A percentile compares a stretch with the other conserved stretches of the same genome.
These are phyloP conservation scores for Brassicogethes aeneus DNA, from an alignment of 2,888 invertebrate species.

Conservation along the genomic window DNA sequence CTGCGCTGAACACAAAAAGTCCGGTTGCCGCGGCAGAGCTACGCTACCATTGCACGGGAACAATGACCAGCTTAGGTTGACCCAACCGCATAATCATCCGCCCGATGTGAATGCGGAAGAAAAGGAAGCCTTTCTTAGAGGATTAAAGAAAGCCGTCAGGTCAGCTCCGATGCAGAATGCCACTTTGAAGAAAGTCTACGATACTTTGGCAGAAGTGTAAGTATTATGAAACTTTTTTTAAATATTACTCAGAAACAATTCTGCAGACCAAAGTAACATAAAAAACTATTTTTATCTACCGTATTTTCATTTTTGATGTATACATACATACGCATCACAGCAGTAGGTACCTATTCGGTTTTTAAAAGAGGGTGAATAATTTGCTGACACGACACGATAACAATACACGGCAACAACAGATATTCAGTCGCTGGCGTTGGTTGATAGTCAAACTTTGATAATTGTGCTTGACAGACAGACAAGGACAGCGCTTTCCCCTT, in stretches of 20 bases:
- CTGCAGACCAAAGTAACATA: background rate
- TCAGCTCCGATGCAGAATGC: constrained; percentile 16
- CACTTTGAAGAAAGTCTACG: constrained; percentile 30
- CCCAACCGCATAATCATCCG: constrained; percentile 32
- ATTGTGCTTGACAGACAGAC: too few species aligned
- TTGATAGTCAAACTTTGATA: too few species aligned
- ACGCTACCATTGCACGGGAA: constrained; percentile 28
- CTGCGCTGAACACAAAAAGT: constrained; percentile 31
- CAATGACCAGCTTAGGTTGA: constrained; percentile 24
- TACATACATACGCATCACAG: too few species aligned
- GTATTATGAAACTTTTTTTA: constrained; percentile 11
- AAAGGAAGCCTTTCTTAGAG: constrained; percentile 27
- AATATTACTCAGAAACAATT: too few species aligned
- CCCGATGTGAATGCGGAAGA: constrained; percentile 30
- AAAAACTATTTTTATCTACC: too few species aligned
- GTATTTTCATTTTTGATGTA: too few species aligned
- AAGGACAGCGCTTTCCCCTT: too few species aligned
- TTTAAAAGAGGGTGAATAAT: too few species aligned
- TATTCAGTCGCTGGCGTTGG: too few species aligned
- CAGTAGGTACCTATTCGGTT: too few species aligned
- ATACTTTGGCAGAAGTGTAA: constrained; percentile 31
- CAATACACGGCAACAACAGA: too few species aligned
- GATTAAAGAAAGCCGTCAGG: constrained; percentile 25
- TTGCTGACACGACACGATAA: too few species aligned
- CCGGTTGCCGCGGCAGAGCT: constrained; percentile 31